These are phyloP conservation scores for Aphodius sticticus DNA, from an alignment of 2,888 invertebrate species.

Conservation along the genomic window DNA sequence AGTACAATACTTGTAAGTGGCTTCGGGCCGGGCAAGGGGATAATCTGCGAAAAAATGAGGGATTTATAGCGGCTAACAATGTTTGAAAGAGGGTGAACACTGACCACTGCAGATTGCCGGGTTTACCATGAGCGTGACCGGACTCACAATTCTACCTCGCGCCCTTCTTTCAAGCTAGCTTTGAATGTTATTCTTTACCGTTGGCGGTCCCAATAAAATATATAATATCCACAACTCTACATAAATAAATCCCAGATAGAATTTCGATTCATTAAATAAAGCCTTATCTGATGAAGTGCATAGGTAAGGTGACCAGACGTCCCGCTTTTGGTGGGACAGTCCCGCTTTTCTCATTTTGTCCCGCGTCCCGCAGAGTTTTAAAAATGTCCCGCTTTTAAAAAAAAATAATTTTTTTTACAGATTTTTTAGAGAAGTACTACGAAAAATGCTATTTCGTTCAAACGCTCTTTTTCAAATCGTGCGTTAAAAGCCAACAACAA, in stretches of 20 bases:
- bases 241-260: not conserved
- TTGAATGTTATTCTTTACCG: slow-evolving; percentile 39
- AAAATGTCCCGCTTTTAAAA: too few relatives aligned
- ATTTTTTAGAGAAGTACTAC: too few relatives aligned
- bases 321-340: too few relatives aligned
- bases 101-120: slow-evolving; percentile 58
- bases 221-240: not conserved
- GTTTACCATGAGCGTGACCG: slow-evolving; percentile 54
- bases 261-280: too few relatives aligned
- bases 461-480: too few relatives aligned
- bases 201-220: not conserved
- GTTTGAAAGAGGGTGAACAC: slow-evolving; percentile 53
- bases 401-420: too few relatives aligned
- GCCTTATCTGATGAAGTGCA: too few relatives aligned
- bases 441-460: too few relatives aligned
- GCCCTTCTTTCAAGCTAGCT: slow-evolving; percentile 40
- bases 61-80: slow-evolving; percentile 58
- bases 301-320: too few relatives aligned
- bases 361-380: too few relatives aligned
- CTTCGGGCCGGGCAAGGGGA: slow-evolving; percentile 55
- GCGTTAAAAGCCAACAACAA: too few relatives aligned
- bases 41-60: slow-evolving; percentile 51
- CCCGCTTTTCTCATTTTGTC: too few relatives aligned
- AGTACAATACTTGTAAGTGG: slow-evolving; percentile 59
- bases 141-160: slow-evolving; percentile 32